Base-by-base conservation (phyloP, 2,888 invertebrate species). In the Sinohyriopsis cumingii region DNA sequence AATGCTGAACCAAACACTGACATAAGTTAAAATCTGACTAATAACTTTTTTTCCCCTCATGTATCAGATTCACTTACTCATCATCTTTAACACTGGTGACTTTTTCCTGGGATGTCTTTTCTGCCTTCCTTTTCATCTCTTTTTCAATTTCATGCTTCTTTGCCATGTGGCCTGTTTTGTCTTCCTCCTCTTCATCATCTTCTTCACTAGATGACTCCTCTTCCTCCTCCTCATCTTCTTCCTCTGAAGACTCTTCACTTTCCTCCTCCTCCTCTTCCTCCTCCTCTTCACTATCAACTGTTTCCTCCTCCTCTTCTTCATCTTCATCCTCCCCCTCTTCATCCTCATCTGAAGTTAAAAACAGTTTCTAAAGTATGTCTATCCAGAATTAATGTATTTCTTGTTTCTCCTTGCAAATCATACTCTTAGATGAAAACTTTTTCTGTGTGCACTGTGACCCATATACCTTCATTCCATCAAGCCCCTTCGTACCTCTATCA, bases 171-270 rank as follows among this genome's bases (percentile, higher is more conserved):
- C 20, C 25, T 24, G 59, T 57, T 33, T 70, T 65, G 12, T n/a
- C 56, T 18, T 65, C 62, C 63, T 65, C 65, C 33, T 45, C 24
- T 24, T 63, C 63, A 33, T 19, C 22, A 54, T 53, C 54, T 63
- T 74, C 79, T 45, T 81, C 80, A 12, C 75, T 78, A 33, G 77
- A 77, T 5, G 72, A 68, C n/a, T 69, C 65, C 54, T 72, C 73
- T 53, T 75, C 73, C 45, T 76, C 72, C 22, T 73, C 77, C 28
- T 73, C 73, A 45, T 69, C 74, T 59, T 79, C 81, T 45, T 79
- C 79, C 5, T 71, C 76, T 7, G 74, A 72, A 19, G 72, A 68
- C n/a, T 77, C 75, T 61, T 68, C 71, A 28, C 78, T 65, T 33
- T 77, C 75, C 15, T 80, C 77, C 28, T 68, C 76, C 53, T 77